Base-by-base conservation (phyloP, 2,888 invertebrate genomes). In the Mamestra brassicae region DNA sequence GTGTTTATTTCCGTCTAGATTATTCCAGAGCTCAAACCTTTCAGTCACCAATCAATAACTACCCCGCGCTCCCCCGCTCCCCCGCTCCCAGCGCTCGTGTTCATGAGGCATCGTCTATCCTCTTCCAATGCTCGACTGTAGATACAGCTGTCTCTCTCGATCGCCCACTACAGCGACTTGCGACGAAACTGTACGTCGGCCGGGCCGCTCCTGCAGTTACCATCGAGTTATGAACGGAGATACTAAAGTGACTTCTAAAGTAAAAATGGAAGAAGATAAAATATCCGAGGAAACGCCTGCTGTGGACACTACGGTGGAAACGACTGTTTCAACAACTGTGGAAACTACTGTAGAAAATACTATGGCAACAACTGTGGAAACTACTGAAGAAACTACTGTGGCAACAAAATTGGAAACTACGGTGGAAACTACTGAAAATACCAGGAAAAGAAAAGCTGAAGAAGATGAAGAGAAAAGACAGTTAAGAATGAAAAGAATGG, bases 1-100 rank as follows among this genome's bases (percentile, higher is more conserved):
- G 26, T 26, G 26, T 38, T 38, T 5, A 38, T 38, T 38, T 38
- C 38, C 38, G 38, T 38, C 3, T 38, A 38, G 5, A 38, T 38
- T 38, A 3, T 38, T 38, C 5, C 38, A 38, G 38, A 38, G 38
- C 38, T 38, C 5, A 38, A 11, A 47, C 73, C 50, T 60, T 42
- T 58, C 47, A 34, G 36, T 52, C 58, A 7, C 5, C 55, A 55
- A 76, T 74, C 74, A 57, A 74, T 74, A 74, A 50, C 15, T 36
- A 13, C 75, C 38, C 26, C 38, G 34, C 47, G 0, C 38, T 38
- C 38, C 17, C 26, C n/a, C n/a, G n/a, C n/a, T n/a, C n/a, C n/a
- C 26, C 26, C 26, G 26, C 26, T 26, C 1, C 26, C 26, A 0
- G 26, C 26, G 26, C 26, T 26, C 26, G 26, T 26, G 26, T 26